Evolutionary conservation across 2,888 invertebrate genomes (phyloP).

Genomic region (Lasioglossum zephyrum): DNA sequence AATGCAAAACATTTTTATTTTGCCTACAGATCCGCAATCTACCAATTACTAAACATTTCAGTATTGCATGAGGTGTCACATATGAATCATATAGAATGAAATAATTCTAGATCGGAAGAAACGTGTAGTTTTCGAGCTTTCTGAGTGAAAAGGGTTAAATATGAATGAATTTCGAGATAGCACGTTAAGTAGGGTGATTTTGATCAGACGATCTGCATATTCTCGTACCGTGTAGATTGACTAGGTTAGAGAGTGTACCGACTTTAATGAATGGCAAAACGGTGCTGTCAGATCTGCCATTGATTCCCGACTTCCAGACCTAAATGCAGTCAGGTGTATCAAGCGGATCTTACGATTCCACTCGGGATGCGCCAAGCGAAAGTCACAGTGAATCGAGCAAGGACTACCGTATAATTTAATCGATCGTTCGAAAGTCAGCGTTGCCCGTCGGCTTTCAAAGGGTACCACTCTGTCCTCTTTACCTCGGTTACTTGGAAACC

Average conservation of each 20-base stretch:
- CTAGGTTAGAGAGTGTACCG: constrained; percentile 31
- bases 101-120: too few species aligned
- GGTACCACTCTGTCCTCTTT: constrained; percentile 10
- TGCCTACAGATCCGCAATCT: too few species aligned
- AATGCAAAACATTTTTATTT: too few species aligned
- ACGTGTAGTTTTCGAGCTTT: neutral
- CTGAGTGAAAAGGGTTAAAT: neutral
- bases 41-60: too few species aligned
- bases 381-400: constrained; percentile 61
- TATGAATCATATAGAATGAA: too few species aligned
- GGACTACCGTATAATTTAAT: constrained; percentile 58
- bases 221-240: neutral
- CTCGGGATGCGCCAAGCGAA: constrained; percentile 45
- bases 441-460: constrained; percentile 37
- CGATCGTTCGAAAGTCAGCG: constrained; percentile 54
- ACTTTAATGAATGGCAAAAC: constrained; percentile 36
- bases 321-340: constrained; percentile 50
- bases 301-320: constrained; percentile 37
- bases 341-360: constrained; percentile 42
- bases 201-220: neutral
- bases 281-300: constrained; percentile 37
- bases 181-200: neutral
- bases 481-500: constrained; percentile 18
- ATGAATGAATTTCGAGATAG: neutral
- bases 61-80: too few species aligned